Conservation (phyloP, 2,797 vertebrate genomes). For the Pseudochaenichthys georgianus region DNA sequence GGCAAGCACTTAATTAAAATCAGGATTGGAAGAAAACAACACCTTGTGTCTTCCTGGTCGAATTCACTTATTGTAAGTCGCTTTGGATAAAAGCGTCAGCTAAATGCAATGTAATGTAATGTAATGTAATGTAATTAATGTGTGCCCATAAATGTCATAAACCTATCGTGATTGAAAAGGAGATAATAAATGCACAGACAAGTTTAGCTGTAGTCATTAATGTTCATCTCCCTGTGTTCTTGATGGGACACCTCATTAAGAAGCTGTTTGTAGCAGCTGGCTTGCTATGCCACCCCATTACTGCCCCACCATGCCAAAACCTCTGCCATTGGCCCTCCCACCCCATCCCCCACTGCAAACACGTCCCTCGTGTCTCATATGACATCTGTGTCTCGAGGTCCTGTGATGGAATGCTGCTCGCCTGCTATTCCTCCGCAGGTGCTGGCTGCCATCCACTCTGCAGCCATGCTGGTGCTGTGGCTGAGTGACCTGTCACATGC, state of each 20-base stretch:
- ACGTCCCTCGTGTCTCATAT: conserved; percentile 77
- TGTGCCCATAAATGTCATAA: conserved; percentile 30
- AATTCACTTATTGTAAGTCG: no score
- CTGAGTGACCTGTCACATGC: conserved; percentile 58
- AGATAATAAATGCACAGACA: conserved; percentile 54
- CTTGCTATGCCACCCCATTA: conserved; percentile 70
- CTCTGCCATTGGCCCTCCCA: conserved; percentile 55
- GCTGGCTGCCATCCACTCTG: conserved; percentile 70
- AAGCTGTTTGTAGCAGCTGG: conserved; percentile 80
- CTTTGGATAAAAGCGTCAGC: no score
- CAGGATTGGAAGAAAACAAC: conserved; percentile 2
- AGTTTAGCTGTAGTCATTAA: conserved; percentile 67
- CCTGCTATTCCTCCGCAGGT: conserved; percentile 80
- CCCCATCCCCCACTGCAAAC: conserved; percentile 68
- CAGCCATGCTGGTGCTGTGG: conserved; percentile 37
- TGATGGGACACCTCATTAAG: conserved; percentile 80
- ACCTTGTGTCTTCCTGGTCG: no score
- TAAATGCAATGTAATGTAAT: no score
- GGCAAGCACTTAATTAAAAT: neutral
- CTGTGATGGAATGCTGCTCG: conserved; percentile 84
- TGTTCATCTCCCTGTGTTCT: conserved; percentile 71
- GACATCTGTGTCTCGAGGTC: conserved; percentile 81
- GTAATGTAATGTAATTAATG: conserved; percentile 20
- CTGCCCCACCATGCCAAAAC: conserved; percentile 67
- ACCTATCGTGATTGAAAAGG: conserved; percentile 38